These are phyloP conservation scores for Triplophysa tibetana DNA, from an alignment of 2,113 vertebrate genomes.

Conservation along the genomic window DNA sequence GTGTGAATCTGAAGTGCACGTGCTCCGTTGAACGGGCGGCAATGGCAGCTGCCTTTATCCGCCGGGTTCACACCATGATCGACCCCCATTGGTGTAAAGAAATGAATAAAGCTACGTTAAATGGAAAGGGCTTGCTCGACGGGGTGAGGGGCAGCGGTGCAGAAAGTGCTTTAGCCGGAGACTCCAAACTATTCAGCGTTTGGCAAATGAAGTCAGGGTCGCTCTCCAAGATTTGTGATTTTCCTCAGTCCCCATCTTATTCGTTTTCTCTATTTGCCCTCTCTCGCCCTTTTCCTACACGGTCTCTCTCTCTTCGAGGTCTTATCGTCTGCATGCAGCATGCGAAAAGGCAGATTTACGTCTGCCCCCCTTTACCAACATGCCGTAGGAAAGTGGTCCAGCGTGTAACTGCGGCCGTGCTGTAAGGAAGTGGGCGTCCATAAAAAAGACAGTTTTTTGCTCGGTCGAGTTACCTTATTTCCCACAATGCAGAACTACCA, in stretches of 20 bases:
- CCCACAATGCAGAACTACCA: not conserved
- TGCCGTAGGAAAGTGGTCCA: constrained; percentile 31
- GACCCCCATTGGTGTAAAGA: constrained; percentile 45
- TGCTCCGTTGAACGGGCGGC: constrained; percentile 7
- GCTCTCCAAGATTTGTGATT: constrained; percentile 52
- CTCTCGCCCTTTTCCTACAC: not conserved
- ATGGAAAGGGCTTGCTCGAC: constrained; percentile 48
- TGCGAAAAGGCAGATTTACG: constrained; percentile 46
- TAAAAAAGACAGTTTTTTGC: constrained; percentile 3
- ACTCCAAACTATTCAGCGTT: constrained; percentile 42
- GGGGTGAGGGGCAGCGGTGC: constrained; percentile 43
- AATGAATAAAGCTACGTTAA: constrained; percentile 41
- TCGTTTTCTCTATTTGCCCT: constrained; percentile 22
- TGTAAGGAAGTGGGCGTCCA: constrained; percentile 37
- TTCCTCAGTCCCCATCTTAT: constrained; percentile 10
- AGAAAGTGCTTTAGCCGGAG: constrained; percentile 48
- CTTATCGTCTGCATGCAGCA: constrained; percentile 56
- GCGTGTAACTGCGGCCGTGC: constrained; percentile 33
- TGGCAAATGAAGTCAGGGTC: constrained; percentile 49
- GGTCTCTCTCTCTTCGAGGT: constrained; percentile 16
- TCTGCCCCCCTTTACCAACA: constrained; percentile 25
- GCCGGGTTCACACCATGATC: constrained; percentile 42
- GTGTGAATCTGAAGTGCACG: constrained; percentile 29
- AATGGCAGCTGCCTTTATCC: constrained; percentile 26
- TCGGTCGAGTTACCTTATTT: constrained; percentile 3